A percentile compares a stretch with the other conserved stretches of the same genome.
Evolutionary conservation across 1,140 invertebrate genomes (phyloP).

Genomic region (Muscidifurax raptorellus): DNA sequence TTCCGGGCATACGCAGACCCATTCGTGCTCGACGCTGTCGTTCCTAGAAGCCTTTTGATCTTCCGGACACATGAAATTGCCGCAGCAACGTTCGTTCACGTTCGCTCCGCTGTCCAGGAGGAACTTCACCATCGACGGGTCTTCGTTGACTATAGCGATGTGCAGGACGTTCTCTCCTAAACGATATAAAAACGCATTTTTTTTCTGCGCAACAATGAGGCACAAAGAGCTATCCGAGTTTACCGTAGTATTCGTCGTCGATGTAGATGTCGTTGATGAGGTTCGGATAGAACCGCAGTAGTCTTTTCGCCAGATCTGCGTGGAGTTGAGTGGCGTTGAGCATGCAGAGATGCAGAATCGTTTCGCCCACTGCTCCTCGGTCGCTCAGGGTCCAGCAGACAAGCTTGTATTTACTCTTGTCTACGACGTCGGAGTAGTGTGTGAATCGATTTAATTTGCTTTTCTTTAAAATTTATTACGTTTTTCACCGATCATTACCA

Average conservation of each 20-base stretch:
- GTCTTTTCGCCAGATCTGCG: slow-evolving; percentile 93
- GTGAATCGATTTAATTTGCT: slow-evolving; percentile 44
- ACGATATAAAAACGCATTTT: background rate
- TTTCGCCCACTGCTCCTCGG: slow-evolving; percentile 96
- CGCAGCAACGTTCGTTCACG: slow-evolving; percentile 92
- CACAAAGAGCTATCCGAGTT: background rate
- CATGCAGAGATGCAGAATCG: slow-evolving; percentile 94
- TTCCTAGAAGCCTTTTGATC: slow-evolving; percentile 94
- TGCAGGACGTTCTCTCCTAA: slow-evolving; percentile 93
- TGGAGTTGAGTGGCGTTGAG: slow-evolving; percentile 93
- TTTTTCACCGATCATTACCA: slow-evolving; percentile 55
- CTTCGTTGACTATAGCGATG: slow-evolving; percentile 98
- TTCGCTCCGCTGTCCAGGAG: slow-evolving; percentile 94
- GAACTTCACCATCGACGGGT: slow-evolving; percentile 97
- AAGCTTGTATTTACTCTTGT: slow-evolving; percentile 84
- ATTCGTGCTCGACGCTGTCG: slow-evolving; percentile 94
- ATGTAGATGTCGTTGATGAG: slow-evolving; percentile 97
- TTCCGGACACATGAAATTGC: slow-evolving; percentile 97
- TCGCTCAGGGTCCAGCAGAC: slow-evolving; percentile 96
- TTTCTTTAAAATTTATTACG: background rate
- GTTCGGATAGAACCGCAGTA: slow-evolving; percentile 94
- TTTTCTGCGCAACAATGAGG: background rate
- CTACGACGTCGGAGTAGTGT: slow-evolving; percentile 65
- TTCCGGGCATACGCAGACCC: slow-evolving; percentile 87
- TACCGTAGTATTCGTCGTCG: slow-evolving; percentile 97